Evolutionary conservation across 2,113 vertebrate genomes (phyloP), one percentile per base, ranked within the genome.

Genomic region (Ptilonorhynchus violaceus): DNA sequence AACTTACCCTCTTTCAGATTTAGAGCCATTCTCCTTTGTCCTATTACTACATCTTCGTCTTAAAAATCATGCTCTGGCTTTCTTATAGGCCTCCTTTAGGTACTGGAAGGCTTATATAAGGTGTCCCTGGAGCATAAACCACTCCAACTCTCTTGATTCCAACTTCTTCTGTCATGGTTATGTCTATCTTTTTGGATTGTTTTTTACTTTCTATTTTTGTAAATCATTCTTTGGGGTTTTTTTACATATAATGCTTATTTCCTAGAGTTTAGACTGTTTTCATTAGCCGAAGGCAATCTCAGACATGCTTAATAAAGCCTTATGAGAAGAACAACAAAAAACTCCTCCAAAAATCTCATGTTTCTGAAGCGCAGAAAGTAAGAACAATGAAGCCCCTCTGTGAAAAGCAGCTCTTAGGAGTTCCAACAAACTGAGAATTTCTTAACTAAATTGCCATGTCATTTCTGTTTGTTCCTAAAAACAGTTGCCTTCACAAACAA

Each of bases 141-240:
- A 21, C 11, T 53, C 24, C 46, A 41, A 1, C 11, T 50, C 14
- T 80, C 42, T 46, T 0, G 0, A 20, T 46, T 67, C 28, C 11
- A n/a, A 25, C 46, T 52, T n/a, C 8, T 35, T 81, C 28, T 76
- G 14, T 50, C 62, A 31, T 35, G 8, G 13, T 55, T 70, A 28
- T 37, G 16, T 52, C 7, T 53, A 2, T 58, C 9, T 49, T 27
- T 69, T 20, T 28, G 4, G 5, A 2, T n/a, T 63, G 6, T 0
- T 5, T 59, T 76, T 58, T 13, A 23, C 8, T 58, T 73, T 53
- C 13, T 39, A 9, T 15, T 68, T 80, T 81, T 64, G 4, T n/a
- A 11, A 58, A 7, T 39, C 4, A 10, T 42, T 33, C 0, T 25
- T 59, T 22, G 19, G 6, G 21, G 1, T 22, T 3, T 44, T 66